A percentile compares a stretch with the other conserved stretches of the same genome.
phyloP scores from a whole-genome alignment of 2,113 vertebrate genomes.

The Andinoacara biseriatus region DNA sequence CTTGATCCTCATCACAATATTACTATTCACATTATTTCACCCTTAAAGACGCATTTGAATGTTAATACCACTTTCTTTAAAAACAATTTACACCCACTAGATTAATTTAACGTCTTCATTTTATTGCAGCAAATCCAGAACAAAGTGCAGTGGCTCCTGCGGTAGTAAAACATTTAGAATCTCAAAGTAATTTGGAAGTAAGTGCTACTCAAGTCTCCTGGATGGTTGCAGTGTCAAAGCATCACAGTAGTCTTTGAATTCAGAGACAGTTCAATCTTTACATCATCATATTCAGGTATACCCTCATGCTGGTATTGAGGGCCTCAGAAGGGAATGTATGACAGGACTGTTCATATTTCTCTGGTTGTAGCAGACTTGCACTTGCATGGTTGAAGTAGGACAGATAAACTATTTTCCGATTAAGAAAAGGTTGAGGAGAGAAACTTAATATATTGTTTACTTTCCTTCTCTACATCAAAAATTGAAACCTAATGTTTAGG shows the following conservation, averaged over 20 bases:
- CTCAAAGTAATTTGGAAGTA: not conserved
- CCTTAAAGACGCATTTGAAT: not conserved
- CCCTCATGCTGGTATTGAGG: not conserved
- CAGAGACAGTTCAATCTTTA: not conserved
- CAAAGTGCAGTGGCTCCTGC: not conserved
- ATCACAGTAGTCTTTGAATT: fast-evolving
- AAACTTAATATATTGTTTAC: fast-evolving
- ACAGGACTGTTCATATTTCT: not conserved
- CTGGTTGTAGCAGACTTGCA: not conserved
- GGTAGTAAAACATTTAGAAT: not conserved
- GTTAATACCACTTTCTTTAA: too few species aligned
- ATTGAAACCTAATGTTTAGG: not conserved
- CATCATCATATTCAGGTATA: too few species aligned
- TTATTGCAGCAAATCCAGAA: not conserved
- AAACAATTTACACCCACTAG: not conserved
- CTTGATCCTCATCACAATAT: not conserved
- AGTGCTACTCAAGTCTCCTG: not conserved
- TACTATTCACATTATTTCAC: too few species aligned
- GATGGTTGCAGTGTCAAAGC: not conserved
- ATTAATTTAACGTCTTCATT: not conserved
- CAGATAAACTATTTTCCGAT: not conserved
- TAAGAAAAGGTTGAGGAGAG: fast-evolving
- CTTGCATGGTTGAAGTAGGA: not conserved
- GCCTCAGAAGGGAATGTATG: not conserved
- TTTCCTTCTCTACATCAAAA: too few species aligned